Evolutionary conservation across 2,113 vertebrate genomes (phyloP), one percentile per base, ranked within the genome.

Genomic region (Mus pahari): DNA sequence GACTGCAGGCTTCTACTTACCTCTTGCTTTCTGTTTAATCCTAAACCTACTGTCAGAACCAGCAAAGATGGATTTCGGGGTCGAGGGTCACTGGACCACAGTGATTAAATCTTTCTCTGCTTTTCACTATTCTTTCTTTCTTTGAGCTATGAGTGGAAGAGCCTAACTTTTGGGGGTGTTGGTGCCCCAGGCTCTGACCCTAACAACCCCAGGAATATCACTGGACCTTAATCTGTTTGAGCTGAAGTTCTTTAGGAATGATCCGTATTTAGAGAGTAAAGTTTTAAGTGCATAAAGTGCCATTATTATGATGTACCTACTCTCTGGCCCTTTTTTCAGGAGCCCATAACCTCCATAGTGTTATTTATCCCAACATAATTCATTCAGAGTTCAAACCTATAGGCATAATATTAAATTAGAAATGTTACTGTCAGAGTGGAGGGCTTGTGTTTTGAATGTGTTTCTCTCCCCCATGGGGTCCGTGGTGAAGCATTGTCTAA

Each of bases 401-500:
- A 22, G 62, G 10, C 45, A 79, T 66, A 81, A 86, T 70, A 24
- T 92, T 42, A 73, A 62, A n/a, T 31, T 42, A 75, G 10, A 64
- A n/a, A 3, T 95, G 24, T 89, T 60, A 74, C 64, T 88, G 26
- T 73, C 42, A 58, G 0, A 62, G 6, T 62, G 60, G 20, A 39
- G 31, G 73, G 50, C 19, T 90, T 14, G 48, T 75, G 77, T 26
- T 66, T 58, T 91, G 24, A 86, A 64, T 81, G 5, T 70, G 4
- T 33, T 31, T n/a, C 33, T 17, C 11, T 20, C 33, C 62, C 24
- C 24, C 39, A 58, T 10, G 62, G 12, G 55, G 82, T 28, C 75
- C 90, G 12, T 92, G 11, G 50, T 86, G 94, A 91, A 89, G 50
- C 84, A 66, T 53, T 87, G n/a, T 91, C 77, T 92, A 74, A 91